These are phyloP conservation scores for Nomada hirtipes DNA, from an alignment of 2,888 invertebrate genomes.

Conservation along the genomic window DNA sequence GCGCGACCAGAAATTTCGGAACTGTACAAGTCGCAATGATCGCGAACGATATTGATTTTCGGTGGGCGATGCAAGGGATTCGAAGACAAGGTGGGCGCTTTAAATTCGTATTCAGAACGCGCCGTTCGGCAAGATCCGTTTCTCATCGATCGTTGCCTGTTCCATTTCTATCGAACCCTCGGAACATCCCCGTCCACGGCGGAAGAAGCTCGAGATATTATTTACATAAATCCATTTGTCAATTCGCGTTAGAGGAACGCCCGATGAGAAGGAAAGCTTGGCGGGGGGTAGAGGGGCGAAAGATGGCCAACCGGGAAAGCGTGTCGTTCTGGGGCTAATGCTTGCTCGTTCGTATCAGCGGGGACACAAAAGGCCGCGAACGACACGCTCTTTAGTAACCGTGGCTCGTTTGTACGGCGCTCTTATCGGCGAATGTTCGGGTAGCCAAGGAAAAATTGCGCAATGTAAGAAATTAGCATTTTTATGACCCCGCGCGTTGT, in stretches of 20 bases:
- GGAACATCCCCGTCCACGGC: neutral
- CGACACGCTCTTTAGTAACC: neutral
- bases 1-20: neutral
- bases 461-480: constrained; percentile 33
- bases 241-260: neutral
- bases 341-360: constrained; percentile 3
- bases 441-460: constrained; percentile 8
- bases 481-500: constrained; percentile 9
- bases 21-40: neutral
- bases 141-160: constrained; percentile 6
- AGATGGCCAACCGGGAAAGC: neutral
- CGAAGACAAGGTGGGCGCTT: too few species aligned
- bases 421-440: constrained; percentile 13
- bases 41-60: neutral
- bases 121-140: constrained; percentile 8
- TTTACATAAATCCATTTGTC: constrained; percentile 32
- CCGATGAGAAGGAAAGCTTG: neutral
- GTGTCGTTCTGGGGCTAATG: neutral
- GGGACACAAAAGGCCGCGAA: neutral
- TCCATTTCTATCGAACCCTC: neutral
- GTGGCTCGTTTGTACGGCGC: neutral
- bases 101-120: constrained; percentile 12
- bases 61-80: too few species aligned
- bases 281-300: neutral
- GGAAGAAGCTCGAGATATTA: constrained; percentile 19